Evolutionary conservation across 2,113 vertebrate species (phyloP).

Genomic region (Hipposideros armiger): DNA sequence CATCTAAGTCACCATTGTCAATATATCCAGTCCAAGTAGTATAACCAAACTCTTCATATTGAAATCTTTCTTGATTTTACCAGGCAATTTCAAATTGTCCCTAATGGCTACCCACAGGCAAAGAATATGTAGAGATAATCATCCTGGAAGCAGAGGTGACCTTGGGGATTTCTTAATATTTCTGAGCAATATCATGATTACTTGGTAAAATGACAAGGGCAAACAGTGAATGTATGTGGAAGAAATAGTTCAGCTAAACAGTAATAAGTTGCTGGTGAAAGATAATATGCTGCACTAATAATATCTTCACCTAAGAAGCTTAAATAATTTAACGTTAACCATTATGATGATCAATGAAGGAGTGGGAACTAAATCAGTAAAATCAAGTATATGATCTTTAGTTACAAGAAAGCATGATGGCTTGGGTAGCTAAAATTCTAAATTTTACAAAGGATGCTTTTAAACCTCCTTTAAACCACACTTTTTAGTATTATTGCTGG

Average conservation of each 20-base stretch:
- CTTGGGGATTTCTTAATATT: constrained; percentile 46
- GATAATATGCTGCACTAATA: background rate
- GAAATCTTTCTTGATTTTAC: constrained; percentile 53
- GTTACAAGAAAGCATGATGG: background rate
- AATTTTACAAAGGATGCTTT: background rate
- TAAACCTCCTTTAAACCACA: background rate
- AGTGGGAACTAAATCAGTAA: background rate
- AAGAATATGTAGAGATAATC: constrained; percentile 55
- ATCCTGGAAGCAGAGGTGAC: background rate
- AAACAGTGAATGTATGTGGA: background rate
- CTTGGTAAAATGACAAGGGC: background rate
- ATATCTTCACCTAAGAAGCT: constrained; percentile 4
- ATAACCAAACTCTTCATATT: constrained; percentile 38
- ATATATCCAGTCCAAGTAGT: background rate
- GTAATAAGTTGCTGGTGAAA: background rate
- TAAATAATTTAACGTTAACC: background rate
- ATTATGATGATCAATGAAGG: background rate
- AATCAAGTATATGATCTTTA: background rate
- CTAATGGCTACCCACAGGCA: constrained; percentile 16
- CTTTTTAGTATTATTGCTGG: background rate
- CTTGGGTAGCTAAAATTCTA: background rate
- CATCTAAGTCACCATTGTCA: background rate
- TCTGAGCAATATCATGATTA: constrained; percentile 45
- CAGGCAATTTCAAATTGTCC: constrained; percentile 49
- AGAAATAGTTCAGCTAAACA: background rate